These are phyloP conservation scores for Coendou prehensilis DNA, from an alignment of 2,797 vertebrate genomes.

Conservation along the genomic window DNA sequence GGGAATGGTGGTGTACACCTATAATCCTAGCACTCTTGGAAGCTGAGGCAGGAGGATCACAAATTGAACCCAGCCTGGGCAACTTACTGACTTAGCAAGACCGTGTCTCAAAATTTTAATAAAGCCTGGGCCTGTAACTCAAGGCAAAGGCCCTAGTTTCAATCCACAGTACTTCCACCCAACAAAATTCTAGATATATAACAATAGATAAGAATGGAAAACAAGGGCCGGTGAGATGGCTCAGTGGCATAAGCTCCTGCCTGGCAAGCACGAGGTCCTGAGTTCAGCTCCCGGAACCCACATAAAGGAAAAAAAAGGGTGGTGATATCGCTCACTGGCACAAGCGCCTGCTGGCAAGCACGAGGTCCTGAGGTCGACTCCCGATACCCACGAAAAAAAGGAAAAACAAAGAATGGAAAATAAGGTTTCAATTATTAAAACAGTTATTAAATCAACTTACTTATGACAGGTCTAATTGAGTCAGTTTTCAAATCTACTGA, in stretches of 20 bases:
- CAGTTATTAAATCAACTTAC: constrained; percentile 24
- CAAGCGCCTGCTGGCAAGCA: too few relatives aligned
- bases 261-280: too few relatives aligned
- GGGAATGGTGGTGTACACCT: neutral
- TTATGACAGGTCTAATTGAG: neutral
- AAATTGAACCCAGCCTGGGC: neutral
- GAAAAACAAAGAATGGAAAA: neutral
- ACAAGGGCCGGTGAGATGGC: neutral
- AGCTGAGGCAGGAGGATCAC: neutral
- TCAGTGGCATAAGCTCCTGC: too few relatives aligned
- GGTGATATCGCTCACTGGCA: too few relatives aligned
- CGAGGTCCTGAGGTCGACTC: too few relatives aligned
- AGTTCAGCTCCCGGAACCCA: too few relatives aligned
- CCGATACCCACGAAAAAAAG: too few relatives aligned
- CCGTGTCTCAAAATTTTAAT: neutral
- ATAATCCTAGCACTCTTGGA: neutral
- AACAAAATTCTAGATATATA: neutral
- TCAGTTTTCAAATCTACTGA: neutral
- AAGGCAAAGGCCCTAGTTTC: neutral
- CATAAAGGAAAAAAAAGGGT: too few relatives aligned
- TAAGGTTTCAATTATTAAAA: neutral
- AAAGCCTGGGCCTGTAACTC: neutral
- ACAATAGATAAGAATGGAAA: neutral
- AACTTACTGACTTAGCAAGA: neutral
- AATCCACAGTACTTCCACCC: neutral